Base-by-base conservation (phyloP, 2,888 invertebrate species). In the Cryptocheilus praepositus region DNA sequence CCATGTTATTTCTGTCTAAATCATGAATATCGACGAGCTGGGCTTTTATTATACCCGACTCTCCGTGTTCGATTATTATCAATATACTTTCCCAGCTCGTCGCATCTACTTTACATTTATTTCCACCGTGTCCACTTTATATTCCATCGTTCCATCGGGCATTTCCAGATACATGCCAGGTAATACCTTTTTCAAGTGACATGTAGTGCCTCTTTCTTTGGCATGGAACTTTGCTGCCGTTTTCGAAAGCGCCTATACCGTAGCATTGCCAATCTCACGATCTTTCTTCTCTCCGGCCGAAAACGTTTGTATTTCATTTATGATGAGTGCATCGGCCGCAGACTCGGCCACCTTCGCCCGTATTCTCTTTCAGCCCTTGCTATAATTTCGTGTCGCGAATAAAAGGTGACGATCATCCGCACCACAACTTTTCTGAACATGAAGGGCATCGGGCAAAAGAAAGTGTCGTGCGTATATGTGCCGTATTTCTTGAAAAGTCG, bases 401-500 rank as follows among this genome's bases (percentile, higher is more conserved):
- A n/a, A n/a, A n/a, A n/a, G n/a, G n/a, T n/a, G n/a, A n/a, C n/a
- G n/a, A n/a, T n/a, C n/a, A n/a, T n/a, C n/a, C 25, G 25, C 25
- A 3, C 5, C 25, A 25, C 2, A 5, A 2, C 3, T 74, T 79
- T 71, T 71, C 68, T 53, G 45, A 8, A 8, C 45, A 8, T 8
- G 45, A 45, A 8, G 45, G 16, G 13, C 22, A 19, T 19, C 54
- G 21, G 22, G 13, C 11, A 19, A 44, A 25, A 57, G 53, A 45
- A 25, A 62, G 61, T 71, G 67, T 69, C 69, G 72, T 74, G 76
- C 67, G 72, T 74, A 74, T 77, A 78, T 75, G 81, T 64, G 70
- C 58, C 73, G 79, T 82, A 79, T 81, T 82, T 83, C 67, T 74
- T 69, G 67, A 63, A 49, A 73, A 79, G 71, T 75, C 79, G 79